Evolutionary conservation across 2,797 vertebrate genomes (phyloP).

Genomic region (Pangasius sanitwongsei): DNA sequence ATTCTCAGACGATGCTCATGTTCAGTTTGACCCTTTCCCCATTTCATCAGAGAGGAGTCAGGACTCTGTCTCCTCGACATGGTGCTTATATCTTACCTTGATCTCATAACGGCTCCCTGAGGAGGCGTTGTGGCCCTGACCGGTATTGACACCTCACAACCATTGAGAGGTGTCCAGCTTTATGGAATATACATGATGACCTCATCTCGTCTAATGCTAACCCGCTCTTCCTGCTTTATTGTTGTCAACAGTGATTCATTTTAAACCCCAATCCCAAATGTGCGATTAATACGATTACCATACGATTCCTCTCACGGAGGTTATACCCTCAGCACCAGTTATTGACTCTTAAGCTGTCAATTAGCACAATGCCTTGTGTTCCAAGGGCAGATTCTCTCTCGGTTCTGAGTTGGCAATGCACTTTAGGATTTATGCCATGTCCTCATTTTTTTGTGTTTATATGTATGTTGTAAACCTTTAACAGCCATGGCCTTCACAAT

Average conservation of each 20-base stretch:
- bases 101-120: slow-evolving; percentile 49
- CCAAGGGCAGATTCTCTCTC: slow-evolving; percentile 54
- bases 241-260: slow-evolving; percentile 58
- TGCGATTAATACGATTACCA: slow-evolving; percentile 53
- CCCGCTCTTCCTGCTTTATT: slow-evolving; percentile 44
- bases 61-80: slow-evolving; percentile 16
- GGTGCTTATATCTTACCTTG: slow-evolving; percentile 40
- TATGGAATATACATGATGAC: slow-evolving; percentile 51
- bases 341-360: slow-evolving; percentile 67
- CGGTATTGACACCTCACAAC: slow-evolving; percentile 49
- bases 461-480: slow-evolving; percentile 68
- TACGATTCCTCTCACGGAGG: slow-evolving; percentile 52
- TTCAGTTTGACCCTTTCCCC: slow-evolving; percentile 31
- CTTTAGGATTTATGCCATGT: slow-evolving; percentile 62
- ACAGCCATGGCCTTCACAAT: slow-evolving; percentile 65
- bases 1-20: background rate
- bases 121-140: slow-evolving; percentile 50
- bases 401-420: slow-evolving; percentile 45
- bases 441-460: slow-evolving; percentile 65
- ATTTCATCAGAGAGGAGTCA: slow-evolving; percentile 20
- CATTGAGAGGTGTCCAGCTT: slow-evolving; percentile 42
- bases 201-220: slow-evolving; percentile 43
- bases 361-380: slow-evolving; percentile 58
- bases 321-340: slow-evolving; percentile 56
- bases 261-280: slow-evolving; percentile 50